These are phyloP conservation scores for Anastrepha obliqua DNA, from an alignment of 1,140 invertebrate genomes.

Conservation along the genomic window DNA sequence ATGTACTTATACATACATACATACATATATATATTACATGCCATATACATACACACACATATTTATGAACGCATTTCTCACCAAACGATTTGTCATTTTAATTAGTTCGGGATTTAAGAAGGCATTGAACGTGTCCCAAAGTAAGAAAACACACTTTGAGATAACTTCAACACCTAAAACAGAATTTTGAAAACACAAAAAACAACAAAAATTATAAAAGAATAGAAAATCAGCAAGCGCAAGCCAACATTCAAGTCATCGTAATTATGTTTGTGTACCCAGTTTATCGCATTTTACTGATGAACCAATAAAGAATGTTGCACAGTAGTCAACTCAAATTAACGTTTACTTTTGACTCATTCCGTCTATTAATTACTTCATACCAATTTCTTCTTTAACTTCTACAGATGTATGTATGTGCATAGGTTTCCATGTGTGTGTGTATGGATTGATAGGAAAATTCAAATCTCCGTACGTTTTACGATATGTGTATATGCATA, in stretches of 20 bases:
- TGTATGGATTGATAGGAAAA: not conserved
- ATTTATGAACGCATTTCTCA: not conserved
- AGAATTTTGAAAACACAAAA: not conserved
- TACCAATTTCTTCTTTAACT: not conserved
- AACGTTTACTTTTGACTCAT: constrained; percentile 44
- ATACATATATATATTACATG: not conserved
- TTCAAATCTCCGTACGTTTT: not conserved
- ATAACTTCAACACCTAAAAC: constrained; percentile 43
- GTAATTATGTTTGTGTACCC: constrained; percentile 49
- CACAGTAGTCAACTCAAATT: constrained; percentile 51
- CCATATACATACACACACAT: not conserved
- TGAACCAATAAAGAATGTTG: constrained; percentile 50
- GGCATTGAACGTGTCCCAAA: constrained; percentile 44
- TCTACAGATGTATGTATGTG: not conserved
- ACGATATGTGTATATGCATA: too few relatives aligned
- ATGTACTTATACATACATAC: not conserved
- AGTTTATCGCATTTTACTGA: constrained; percentile 45
- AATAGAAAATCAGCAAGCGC: not conserved
- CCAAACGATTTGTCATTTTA: constrained; percentile 38
- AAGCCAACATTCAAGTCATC: constrained; percentile 25
- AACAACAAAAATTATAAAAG: not conserved
- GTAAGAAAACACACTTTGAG: constrained; percentile 27
- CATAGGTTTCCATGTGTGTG: not conserved
- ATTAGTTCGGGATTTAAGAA: constrained; percentile 49
- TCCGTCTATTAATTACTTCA: not conserved